These are phyloP conservation scores for Epizoanthus scotinus DNA, from an alignment of 92 coral and sea anemone genomes.

Conservation along the genomic window DNA sequence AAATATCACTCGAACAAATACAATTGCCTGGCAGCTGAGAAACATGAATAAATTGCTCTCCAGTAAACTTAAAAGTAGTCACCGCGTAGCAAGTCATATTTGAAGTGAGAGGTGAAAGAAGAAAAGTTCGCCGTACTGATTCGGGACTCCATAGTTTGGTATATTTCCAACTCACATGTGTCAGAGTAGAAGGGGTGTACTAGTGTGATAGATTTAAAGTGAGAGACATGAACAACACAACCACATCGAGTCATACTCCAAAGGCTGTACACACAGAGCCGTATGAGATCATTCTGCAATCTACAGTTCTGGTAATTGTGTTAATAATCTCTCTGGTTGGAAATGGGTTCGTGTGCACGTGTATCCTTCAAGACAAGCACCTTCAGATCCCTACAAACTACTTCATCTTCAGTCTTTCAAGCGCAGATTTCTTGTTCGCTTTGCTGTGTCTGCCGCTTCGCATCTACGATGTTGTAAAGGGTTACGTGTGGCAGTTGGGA, in stretches of 20 bases:
- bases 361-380: constrained; percentile 76
- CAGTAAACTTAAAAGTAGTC: constrained; percentile 5
- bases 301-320: constrained; percentile 53
- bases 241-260: neutral
- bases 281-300: constrained; percentile 59
- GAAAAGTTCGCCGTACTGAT: no score
- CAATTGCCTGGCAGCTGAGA: constrained; percentile 30
- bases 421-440: constrained; percentile 89
- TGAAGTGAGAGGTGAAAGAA: neutral
- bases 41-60: constrained; percentile 8
- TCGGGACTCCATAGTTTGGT: no score
- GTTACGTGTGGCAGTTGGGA: constrained; percentile 68
- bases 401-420: constrained; percentile 87
- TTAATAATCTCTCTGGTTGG: constrained; percentile 75
- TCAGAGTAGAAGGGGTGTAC: no score
- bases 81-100: neutral
- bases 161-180: no score
- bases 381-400: constrained; percentile 94
- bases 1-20: constrained; percentile 1
- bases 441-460: constrained; percentile 82
- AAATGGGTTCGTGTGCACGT: constrained; percentile 79
- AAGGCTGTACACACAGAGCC: neutral
- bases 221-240: constrained; percentile 29
- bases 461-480: constrained; percentile 56
- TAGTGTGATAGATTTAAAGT: neutral